phyloP scores from a whole-genome alignment of 2,888 invertebrate genomes.

The Trichogramma evanescens region DNA sequence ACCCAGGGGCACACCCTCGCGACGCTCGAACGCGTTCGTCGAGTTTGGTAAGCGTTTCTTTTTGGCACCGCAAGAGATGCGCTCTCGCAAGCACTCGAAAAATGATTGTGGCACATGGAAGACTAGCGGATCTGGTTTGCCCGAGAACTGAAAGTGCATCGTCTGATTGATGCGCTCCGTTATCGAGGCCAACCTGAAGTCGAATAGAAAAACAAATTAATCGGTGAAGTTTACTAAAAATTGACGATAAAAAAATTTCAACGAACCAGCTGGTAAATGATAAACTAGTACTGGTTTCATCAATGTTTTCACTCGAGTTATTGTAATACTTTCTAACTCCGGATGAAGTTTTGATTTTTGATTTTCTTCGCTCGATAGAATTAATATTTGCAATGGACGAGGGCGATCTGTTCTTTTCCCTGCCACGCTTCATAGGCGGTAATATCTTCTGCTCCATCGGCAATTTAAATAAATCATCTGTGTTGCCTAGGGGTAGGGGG shows the following conservation, averaged over 20 bases:
- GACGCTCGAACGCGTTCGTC: slow-evolving; percentile 55
- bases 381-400: slow-evolving; percentile 36
- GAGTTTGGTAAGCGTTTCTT: slow-evolving; percentile 62
- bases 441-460: slow-evolving; percentile 13
- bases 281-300: slow-evolving; percentile 43
- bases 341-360: slow-evolving; percentile 33
- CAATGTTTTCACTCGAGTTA: slow-evolving; percentile 34
- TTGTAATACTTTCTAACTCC: slow-evolving; percentile 36
- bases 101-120: slow-evolving; percentile 67
- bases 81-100: slow-evolving; percentile 65
- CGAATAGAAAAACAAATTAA: background rate
- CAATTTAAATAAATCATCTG: slow-evolving; percentile 3
- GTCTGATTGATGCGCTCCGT: slow-evolving; percentile 71
- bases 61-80: slow-evolving; percentile 58
- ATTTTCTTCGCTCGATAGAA: slow-evolving; percentile 37
- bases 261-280: slow-evolving; percentile 64
- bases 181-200: slow-evolving; percentile 50
- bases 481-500: slow-evolving; percentile 23
- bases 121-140: slow-evolving; percentile 59
- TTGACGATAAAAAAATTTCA: background rate
- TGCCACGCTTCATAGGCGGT: slow-evolving; percentile 36
- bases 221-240: background rate
- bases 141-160: slow-evolving; percentile 63
- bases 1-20: slow-evolving; percentile 58
- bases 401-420: slow-evolving; percentile 33